Percentiles rank a stretch among this genome's conserved stretches.
These are phyloP conservation scores for Eulemur macaco DNA, from an alignment of 2,113 vertebrate species.

Conservation along the genomic window DNA sequence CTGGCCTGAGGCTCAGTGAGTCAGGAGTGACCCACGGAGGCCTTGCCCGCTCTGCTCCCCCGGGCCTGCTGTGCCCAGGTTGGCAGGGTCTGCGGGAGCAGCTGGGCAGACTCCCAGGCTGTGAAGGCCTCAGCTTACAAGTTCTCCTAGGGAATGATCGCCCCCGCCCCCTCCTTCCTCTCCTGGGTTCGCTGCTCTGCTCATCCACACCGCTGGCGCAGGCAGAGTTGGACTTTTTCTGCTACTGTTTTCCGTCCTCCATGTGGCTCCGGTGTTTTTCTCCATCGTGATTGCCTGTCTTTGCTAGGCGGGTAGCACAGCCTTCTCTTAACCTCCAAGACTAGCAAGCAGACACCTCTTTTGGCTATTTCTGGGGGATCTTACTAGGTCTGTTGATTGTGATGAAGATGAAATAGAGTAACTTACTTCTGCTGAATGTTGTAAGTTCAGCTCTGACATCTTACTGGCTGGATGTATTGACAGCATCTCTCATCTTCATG, in stretches of 20 bases:
- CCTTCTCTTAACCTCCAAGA: slow-evolving; percentile 32
- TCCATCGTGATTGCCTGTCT: slow-evolving; percentile 3
- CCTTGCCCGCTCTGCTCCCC: slow-evolving; percentile 43
- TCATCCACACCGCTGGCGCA: slow-evolving; percentile 72
- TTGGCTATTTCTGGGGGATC: slow-evolving; percentile 36
- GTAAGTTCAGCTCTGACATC: slow-evolving; percentile 58
- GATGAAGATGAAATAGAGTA: slow-evolving; percentile 49
- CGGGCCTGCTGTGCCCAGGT: slow-evolving; percentile 52
- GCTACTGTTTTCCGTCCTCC: slow-evolving; percentile 68
- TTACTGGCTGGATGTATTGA: slow-evolving; percentile 22
- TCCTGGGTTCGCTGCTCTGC: slow-evolving; percentile 20
- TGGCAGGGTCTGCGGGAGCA: slow-evolving; percentile 67
- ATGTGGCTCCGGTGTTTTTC: slow-evolving; percentile 44
- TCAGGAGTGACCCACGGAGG: slow-evolving; percentile 76
- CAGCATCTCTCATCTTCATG: slow-evolving; percentile 53
- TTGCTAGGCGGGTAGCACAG: slow-evolving; percentile 10
- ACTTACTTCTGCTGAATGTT: slow-evolving; percentile 56
- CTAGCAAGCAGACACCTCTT: background rate
- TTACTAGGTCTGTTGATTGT: slow-evolving; percentile 36
- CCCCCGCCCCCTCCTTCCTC: slow-evolving; percentile 73
- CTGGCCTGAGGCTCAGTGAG: slow-evolving; percentile 64
- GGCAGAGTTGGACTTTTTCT: slow-evolving; percentile 80
- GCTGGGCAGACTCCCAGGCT: slow-evolving; percentile 62
- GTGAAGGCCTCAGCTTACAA: slow-evolving; percentile 70
- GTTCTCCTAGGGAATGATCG: slow-evolving; percentile 68